These are phyloP conservation scores for Scaptomyza montana DNA, from an alignment of 1,140 invertebrate genomes.

Conservation along the genomic window DNA sequence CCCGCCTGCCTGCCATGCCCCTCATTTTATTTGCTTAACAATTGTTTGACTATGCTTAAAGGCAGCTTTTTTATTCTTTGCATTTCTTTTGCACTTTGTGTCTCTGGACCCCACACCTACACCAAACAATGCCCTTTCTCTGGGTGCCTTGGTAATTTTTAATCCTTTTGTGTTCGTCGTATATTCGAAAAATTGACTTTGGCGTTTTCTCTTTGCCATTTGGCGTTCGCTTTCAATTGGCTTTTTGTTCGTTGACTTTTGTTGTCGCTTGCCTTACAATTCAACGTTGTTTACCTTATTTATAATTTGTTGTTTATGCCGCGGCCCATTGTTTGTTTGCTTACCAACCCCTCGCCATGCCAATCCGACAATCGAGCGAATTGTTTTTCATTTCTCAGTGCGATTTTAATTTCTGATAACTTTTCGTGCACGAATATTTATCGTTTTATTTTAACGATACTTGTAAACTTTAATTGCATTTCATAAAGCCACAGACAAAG, in stretches of 20 bases:
- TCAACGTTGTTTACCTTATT: slow-evolving; percentile 66
- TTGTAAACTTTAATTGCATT: slow-evolving; percentile 69
- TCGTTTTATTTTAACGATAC: slow-evolving; percentile 45
- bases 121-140: background rate
- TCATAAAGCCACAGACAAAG: slow-evolving; percentile 16
- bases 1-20: background rate
- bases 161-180: slow-evolving; percentile 65
- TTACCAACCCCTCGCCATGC: background rate
- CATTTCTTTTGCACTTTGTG: slow-evolving; percentile 9
- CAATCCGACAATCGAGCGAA: slow-evolving; percentile 16
- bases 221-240: slow-evolving; percentile 51
- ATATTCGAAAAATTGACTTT: slow-evolving; percentile 72
- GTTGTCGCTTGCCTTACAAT: slow-evolving; percentile 51
- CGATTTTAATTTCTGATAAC: slow-evolving; percentile 71
- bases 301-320: slow-evolving; percentile 72
- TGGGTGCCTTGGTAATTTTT: slow-evolving; percentile 33
- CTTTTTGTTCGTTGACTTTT: slow-evolving; percentile 50
- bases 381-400: slow-evolving; percentile 43
- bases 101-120: background rate
- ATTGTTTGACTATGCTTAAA: slow-evolving; percentile 46
- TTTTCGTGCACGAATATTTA: slow-evolving; percentile 64
- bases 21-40: slow-evolving; percentile 38
- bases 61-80: slow-evolving; percentile 26
- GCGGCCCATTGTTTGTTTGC: slow-evolving; percentile 49
- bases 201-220: slow-evolving; percentile 24